phyloP scores from a whole-genome alignment of 2,113 vertebrate species.

The Passer domesticus region DNA sequence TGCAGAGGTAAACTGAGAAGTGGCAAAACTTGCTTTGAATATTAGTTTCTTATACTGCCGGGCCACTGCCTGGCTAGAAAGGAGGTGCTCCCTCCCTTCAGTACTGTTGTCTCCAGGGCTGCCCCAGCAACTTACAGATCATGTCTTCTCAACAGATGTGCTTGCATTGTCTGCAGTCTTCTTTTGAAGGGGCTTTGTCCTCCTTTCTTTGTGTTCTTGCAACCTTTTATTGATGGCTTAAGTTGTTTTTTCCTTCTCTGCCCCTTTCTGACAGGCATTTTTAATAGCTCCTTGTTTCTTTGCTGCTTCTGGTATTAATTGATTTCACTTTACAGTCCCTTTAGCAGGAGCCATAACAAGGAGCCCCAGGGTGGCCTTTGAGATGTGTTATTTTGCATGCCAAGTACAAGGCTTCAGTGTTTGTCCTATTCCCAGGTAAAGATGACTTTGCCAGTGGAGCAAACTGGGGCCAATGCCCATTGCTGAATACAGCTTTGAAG shows the following conservation, averaged over 20 bases:
- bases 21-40: neutral
- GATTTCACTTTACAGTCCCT: neutral
- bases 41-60: accelerated
- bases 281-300: neutral
- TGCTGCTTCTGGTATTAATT: neutral
- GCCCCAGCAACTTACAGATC: neutral
- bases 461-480: neutral
- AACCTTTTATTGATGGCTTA: neutral
- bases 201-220: neutral
- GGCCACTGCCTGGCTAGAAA: neutral
- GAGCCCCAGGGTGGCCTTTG: neutral
- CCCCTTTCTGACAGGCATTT: neutral
- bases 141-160: neutral
- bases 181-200: neutral
- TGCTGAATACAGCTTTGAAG: neutral
- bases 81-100: neutral
- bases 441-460: neutral
- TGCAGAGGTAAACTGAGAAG: neutral
- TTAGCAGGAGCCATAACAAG: neutral
- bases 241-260: neutral
- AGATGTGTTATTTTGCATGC: neutral
- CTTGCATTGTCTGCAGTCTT: neutral
- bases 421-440: neutral
- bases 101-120: neutral
- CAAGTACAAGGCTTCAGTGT: neutral